Conservation (phyloP, 2,113 vertebrate genomes). For the Passer montanus region DNA sequence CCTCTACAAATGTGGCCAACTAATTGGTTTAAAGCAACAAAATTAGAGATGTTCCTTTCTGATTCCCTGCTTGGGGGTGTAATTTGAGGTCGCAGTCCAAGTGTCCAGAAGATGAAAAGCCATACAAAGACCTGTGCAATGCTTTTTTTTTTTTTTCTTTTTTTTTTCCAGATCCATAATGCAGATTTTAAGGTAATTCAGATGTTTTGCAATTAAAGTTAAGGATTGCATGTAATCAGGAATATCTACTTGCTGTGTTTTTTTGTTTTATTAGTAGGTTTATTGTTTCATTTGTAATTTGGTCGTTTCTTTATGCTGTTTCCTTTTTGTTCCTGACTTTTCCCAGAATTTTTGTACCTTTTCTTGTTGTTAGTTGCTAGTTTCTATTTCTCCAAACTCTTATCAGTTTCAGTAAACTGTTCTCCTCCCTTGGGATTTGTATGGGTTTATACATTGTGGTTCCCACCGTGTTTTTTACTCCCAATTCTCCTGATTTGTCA, state of each 20-base stretch:
- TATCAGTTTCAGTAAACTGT: no score
- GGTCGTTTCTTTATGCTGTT: no score
- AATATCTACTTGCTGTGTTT: background rate
- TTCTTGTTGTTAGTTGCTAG: no score
- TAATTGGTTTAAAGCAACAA: background rate
- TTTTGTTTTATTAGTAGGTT: no score
- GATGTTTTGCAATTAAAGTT: background rate
- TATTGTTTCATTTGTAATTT: no score
- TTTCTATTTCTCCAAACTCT: no score
- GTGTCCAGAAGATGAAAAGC: background rate
- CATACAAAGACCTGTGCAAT: background rate
- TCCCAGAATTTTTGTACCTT: no score
- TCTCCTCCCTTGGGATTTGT: no score
- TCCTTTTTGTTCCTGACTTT: no score
- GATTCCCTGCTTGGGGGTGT: rapidly evolving
- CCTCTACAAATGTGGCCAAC: background rate
- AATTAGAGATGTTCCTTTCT: background rate
- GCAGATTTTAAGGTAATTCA: background rate
- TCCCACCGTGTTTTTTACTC: no score
- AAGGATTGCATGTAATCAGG: background rate
- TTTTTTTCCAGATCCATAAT: background rate
- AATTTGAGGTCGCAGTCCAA: background rate
- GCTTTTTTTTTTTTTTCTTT: background rate
- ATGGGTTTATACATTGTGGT: no score
- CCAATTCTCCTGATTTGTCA: no score